Conservation (phyloP, 2,113 vertebrate species). For the Aspiorhynchus laticeps region DNA sequence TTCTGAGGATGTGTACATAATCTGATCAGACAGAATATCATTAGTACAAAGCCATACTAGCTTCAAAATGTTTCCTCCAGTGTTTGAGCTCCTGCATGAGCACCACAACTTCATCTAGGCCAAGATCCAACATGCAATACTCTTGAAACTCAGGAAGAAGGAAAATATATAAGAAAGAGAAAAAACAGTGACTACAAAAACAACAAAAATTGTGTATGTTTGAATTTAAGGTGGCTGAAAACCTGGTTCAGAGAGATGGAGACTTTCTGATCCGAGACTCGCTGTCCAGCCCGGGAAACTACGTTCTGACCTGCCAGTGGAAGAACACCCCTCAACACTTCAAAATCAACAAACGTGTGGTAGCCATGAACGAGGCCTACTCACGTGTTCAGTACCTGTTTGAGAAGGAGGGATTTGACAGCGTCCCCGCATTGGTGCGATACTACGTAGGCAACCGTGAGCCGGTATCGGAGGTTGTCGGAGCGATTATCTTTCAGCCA, state of each 20-base stretch:
- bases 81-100: background rate
- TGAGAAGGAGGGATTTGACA: conserved; percentile 92
- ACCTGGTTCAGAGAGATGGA: conserved; percentile 88
- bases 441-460: conserved; percentile 94
- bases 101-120: background rate
- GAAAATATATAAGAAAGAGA: too few species aligned
- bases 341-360: conserved; percentile 88
- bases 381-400: conserved; percentile 91
- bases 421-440: conserved; percentile 87
- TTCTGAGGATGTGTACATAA: background rate
- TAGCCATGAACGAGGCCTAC: conserved; percentile 89
- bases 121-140: background rate
- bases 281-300: conserved; percentile 91
- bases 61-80: conserved; percentile 17
- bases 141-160: too few species aligned
- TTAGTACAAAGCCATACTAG: background rate
- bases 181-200: too few species aligned
- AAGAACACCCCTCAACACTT: conserved; percentile 92
- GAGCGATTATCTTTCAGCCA: conserved; percentile 95
- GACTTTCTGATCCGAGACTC: conserved; percentile 96
- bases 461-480: conserved; percentile 88
- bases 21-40: background rate
- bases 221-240: conserved; percentile 85
- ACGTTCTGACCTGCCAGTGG: conserved; percentile 97
- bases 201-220: too few species aligned